A percentile compares a stretch with the other conserved stretches of the same genome.
Conservation (phyloP, 2,113 vertebrate genomes). For the Antechinus flavipes region DNA sequence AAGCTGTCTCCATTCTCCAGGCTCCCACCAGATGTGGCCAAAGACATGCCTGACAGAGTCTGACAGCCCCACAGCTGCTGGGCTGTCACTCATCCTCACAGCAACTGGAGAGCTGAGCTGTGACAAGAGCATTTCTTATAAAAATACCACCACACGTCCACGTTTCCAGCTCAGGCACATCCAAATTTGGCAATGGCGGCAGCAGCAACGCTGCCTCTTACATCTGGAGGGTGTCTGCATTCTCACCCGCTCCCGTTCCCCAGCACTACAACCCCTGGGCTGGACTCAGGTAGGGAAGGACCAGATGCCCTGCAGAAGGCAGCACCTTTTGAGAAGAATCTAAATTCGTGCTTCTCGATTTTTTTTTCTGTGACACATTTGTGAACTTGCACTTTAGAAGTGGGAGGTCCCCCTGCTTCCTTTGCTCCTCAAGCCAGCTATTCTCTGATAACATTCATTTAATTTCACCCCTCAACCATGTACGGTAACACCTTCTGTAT, state of each 20-base stretch:
- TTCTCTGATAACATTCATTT: background rate
- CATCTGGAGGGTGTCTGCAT: constrained; percentile 41
- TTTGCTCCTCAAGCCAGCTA: background rate
- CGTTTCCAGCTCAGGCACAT: constrained; percentile 32
- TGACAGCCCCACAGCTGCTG: constrained; percentile 78
- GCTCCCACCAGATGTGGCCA: constrained; percentile 66
- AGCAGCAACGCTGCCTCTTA: background rate
- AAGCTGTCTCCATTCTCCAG: constrained; percentile 62
- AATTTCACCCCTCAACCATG: background rate
- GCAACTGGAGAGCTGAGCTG: constrained; percentile 77
- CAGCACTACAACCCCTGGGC: background rate
- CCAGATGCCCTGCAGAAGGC: background rate
- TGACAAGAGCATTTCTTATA: constrained; percentile 55
- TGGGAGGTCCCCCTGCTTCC: background rate
- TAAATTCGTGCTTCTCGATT: background rate
- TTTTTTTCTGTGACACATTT: constrained; percentile 7
- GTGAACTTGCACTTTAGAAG: background rate
- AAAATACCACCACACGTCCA: constrained; percentile 61
- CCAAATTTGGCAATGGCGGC: constrained; percentile 48
- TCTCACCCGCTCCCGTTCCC: background rate
- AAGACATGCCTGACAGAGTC: constrained; percentile 57
- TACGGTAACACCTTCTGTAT: background rate
- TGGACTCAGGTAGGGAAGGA: background rate
- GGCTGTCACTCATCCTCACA: constrained; percentile 56
- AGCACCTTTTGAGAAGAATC: background rate